Conservation (phyloP, 2,113 vertebrate genomes). For the Hippocampus barbouri region DNA sequence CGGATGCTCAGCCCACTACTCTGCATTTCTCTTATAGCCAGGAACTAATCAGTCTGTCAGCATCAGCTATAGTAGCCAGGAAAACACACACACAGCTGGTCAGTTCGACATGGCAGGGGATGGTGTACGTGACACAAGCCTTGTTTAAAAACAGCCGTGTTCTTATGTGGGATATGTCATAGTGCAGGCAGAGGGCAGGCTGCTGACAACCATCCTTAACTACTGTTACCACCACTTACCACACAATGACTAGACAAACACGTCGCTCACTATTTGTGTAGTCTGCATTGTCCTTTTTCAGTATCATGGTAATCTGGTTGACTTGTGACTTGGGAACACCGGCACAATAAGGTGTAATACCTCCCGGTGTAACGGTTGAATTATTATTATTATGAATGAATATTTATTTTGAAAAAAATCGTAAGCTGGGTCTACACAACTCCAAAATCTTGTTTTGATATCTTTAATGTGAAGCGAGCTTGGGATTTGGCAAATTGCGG, state of each 20-base stretch:
- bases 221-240: not conserved
- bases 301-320: too few relatives aligned
- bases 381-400: too few relatives aligned
- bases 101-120: conserved; percentile 22
- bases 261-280: not conserved
- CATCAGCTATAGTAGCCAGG: conserved; percentile 52
- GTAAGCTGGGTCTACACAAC: too few relatives aligned
- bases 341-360: too few relatives aligned
- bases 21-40: conserved; percentile 57
- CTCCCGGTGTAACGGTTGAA: too few relatives aligned
- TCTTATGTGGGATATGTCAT: not conserved
- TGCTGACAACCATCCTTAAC: conserved; percentile 1
- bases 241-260: not conserved
- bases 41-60: conserved; percentile 75
- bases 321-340: too few relatives aligned
- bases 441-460: too few relatives aligned
- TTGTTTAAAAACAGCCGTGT: conserved; percentile 2
- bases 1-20: conserved; percentile 61
- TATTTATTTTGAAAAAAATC: too few relatives aligned
- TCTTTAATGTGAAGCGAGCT: too few relatives aligned
- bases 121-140: conserved; percentile 48
- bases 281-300: too few relatives aligned
- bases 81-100: conserved; percentile 42
- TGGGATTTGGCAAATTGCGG: too few relatives aligned
- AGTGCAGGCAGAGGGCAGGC: not conserved